These are phyloP conservation scores for Anarhynchus alexandrinus DNA, from an alignment of 2,113 vertebrate species.

Conservation along the genomic window DNA sequence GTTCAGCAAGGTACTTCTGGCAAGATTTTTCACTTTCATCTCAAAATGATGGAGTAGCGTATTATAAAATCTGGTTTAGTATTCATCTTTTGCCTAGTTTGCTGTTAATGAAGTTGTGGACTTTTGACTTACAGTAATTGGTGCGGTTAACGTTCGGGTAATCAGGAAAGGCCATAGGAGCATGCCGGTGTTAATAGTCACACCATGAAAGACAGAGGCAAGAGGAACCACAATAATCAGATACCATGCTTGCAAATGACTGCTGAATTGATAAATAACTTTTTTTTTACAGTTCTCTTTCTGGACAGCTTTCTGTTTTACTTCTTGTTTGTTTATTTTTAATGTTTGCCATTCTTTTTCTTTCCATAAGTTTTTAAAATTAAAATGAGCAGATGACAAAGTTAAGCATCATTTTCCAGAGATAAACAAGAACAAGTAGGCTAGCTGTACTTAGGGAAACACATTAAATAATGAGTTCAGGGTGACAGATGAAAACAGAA, in stretches of 20 bases:
- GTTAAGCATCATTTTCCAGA: neutral
- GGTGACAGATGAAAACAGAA: neutral
- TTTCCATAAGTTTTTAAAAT: neutral
- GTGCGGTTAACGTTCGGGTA: neutral
- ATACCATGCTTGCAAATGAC: conserved; percentile 6
- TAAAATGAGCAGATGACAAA: neutral
- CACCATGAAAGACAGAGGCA: neutral
- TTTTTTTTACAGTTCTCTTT: conserved; percentile 7
- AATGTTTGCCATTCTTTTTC: neutral
- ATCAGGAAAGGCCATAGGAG: neutral
- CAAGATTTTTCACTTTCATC: neutral
- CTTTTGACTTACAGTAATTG: neutral
- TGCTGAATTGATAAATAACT: conserved; percentile 5
- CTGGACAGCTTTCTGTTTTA: neutral
- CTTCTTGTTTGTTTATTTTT: neutral
- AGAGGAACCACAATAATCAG: neutral
- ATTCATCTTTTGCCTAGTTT: neutral
- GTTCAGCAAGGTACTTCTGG: neutral
- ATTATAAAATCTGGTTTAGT: neutral
- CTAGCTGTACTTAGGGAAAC: neutral
- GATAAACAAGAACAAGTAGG: neutral
- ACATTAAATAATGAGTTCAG: neutral
- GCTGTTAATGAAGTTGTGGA: neutral
- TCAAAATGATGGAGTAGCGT: neutral
- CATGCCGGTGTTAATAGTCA: neutral